A percentile compares a stretch with the other conserved stretches of the same genome.
Conservation (phyloP, 2,797 vertebrate genomes). For the Chelon auratus region DNA sequence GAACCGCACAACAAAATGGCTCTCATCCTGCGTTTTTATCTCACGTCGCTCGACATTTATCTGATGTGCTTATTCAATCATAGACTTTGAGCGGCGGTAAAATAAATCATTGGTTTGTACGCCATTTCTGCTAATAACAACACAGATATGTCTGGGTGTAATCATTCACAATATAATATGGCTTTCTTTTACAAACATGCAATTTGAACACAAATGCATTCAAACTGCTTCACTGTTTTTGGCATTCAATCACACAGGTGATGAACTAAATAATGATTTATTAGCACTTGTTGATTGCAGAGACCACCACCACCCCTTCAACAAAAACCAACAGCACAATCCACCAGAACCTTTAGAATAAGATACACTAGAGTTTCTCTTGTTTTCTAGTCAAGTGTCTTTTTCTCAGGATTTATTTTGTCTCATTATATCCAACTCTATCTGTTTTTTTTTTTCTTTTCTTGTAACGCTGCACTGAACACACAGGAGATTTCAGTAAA, state of each 20-base stretch:
- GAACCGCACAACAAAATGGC: conserved; percentile 14
- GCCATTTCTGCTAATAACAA: background rate
- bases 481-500: conserved; percentile 6
- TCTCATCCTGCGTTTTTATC: conserved; percentile 16
- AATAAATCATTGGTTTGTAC: conserved; percentile 8
- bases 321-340: background rate
- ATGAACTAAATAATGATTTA: background rate
- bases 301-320: background rate
- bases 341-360: background rate
- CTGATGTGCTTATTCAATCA: background rate
- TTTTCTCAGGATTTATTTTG: background rate
- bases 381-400: background rate
- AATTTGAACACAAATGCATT: too few species aligned
- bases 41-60: background rate
- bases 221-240: too few species aligned
- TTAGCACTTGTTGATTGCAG: background rate
- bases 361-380: background rate
- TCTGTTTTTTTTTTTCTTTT: background rate
- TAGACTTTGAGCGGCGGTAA: background rate
- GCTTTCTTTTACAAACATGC: too few species aligned
- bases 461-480: conserved; percentile 5
- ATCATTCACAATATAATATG: too few species aligned
- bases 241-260: background rate
- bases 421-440: conserved; percentile 11
- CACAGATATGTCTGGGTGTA: too few species aligned